These are phyloP conservation scores for Hesperia comma DNA, from an alignment of 2,888 invertebrate genomes.

Conservation along the genomic window DNA sequence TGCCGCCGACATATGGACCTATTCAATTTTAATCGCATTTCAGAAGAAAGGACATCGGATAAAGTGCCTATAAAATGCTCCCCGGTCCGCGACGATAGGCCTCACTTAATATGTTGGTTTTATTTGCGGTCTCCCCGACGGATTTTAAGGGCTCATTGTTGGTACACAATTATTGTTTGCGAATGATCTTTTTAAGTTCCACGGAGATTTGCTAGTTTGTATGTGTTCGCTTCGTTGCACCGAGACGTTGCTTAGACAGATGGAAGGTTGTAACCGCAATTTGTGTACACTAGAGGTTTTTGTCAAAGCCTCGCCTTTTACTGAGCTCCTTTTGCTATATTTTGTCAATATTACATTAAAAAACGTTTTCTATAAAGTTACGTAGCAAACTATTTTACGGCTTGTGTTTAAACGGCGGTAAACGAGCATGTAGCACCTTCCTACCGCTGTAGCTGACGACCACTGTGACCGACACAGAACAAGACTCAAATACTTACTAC, in stretches of 20 bases:
- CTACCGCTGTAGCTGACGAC: too few relatives aligned
- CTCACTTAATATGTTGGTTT: constrained; percentile 77
- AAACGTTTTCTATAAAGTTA: too few relatives aligned
- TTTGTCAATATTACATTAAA: too few relatives aligned
- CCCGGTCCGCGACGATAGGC: constrained; percentile 65
- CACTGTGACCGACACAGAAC: too few relatives aligned
- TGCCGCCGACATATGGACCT: constrained; percentile 80
- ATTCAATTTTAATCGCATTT: constrained; percentile 84
- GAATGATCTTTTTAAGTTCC: constrained; percentile 76
- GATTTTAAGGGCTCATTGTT: constrained; percentile 71
- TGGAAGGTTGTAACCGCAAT: constrained; percentile 18
- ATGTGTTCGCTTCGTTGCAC: constrained; percentile 58
- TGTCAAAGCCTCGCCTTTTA: not conserved
- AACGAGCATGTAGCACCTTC: too few relatives aligned
- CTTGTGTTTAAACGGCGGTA: too few relatives aligned
- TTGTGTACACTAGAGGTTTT: constrained; percentile 16
- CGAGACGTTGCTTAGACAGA: constrained; percentile 28
- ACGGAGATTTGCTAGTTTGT: constrained; percentile 60
- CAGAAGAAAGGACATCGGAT: constrained; percentile 82
- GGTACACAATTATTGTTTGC: constrained; percentile 74
- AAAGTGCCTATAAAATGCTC: constrained; percentile 75
- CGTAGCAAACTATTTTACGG: too few relatives aligned
- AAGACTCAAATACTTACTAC: too few relatives aligned
- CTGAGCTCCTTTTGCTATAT: not conserved
- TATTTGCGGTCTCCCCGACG: constrained; percentile 75